A percentile compares a stretch with the other conserved stretches of the same genome.
These are phyloP conservation scores for Pachyuromys duprasi DNA, from an alignment of 2,797 vertebrate genomes.

Conservation along the genomic window DNA sequence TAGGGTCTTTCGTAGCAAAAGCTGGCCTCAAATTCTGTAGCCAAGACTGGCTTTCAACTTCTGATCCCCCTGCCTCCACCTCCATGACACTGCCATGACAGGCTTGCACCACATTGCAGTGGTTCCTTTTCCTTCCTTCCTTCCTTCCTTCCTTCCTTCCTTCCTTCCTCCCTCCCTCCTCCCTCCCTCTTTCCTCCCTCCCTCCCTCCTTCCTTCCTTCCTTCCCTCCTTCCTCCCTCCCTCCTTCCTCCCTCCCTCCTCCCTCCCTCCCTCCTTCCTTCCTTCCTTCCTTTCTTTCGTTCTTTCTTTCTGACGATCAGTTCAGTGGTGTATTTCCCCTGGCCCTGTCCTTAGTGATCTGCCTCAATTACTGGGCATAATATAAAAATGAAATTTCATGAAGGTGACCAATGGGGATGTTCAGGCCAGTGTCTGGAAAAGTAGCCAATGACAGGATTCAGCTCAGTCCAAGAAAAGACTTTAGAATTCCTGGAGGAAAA, in stretches of 20 bases:
- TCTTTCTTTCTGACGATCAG: not conserved
- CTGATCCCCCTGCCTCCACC: not conserved
- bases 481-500: constrained; percentile 49
- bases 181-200: not conserved
- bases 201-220: too few species aligned
- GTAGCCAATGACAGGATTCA: not conserved
- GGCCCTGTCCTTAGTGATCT: not conserved
- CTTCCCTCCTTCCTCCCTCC: too few species aligned
- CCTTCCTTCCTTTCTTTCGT: not conserved
- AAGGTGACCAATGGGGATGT: not conserved
- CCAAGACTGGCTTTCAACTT: not conserved
- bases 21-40: not conserved
- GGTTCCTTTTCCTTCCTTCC: not conserved
- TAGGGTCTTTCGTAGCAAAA: not conserved
- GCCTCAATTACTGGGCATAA: not conserved
- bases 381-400: not conserved
- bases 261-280: too few species aligned
- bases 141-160: too few species aligned
- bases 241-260: too few species aligned
- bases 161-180: too few species aligned
- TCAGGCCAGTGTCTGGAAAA: not conserved
- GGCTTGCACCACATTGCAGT: not conserved
- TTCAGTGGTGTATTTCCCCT: too few species aligned
- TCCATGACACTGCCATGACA: not conserved
- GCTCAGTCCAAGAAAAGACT: not conserved